phyloP scores from a whole-genome alignment of 2,888 invertebrate genomes.

The Amorpha juglandis region DNA sequence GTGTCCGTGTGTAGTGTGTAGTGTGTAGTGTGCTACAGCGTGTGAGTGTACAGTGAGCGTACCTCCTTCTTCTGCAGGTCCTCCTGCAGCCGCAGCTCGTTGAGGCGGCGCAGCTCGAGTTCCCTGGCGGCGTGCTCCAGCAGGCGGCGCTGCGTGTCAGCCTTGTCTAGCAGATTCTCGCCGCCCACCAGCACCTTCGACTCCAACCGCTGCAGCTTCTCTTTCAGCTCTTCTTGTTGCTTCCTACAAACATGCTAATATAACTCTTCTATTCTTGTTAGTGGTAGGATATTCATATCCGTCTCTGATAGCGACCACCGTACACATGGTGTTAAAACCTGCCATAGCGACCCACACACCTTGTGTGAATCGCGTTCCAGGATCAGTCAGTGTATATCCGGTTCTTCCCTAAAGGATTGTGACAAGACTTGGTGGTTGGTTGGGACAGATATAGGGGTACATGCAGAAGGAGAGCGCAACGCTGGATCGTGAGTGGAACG shows the following conservation, averaged over 20 bases:
- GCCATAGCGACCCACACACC: too few relatives aligned
- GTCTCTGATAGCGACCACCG: too few relatives aligned
- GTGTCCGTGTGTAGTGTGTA: not conserved
- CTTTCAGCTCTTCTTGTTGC: conserved; percentile 92
- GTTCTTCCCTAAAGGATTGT: too few relatives aligned
- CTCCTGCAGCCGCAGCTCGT: conserved; percentile 92
- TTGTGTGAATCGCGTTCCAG: too few relatives aligned
- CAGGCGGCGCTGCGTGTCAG: conserved; percentile 95
- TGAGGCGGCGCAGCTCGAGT: conserved; percentile 89
- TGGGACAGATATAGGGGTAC: too few relatives aligned
- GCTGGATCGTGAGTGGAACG: too few relatives aligned
- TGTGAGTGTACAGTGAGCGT: conserved; percentile 14
- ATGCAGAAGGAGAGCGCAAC: too few relatives aligned
- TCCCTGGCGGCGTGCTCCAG: conserved; percentile 94
- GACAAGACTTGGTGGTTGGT: too few relatives aligned
- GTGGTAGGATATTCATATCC: too few relatives aligned
- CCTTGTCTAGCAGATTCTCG: conserved; percentile 98
- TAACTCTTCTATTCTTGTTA: too few relatives aligned
- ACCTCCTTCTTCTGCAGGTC: conserved; percentile 94
- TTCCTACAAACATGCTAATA: conserved; percentile 51
- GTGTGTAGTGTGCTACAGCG: not conserved
- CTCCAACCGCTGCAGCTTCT: conserved; percentile 95
- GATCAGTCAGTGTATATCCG: too few relatives aligned
- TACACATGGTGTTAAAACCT: too few relatives aligned
- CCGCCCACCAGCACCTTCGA: conserved; percentile 99